Evolutionary conservation across 2,113 vertebrate genomes (phyloP), one percentile per base, ranked within the genome.

Genomic region (Mohoua ochrocephala): DNA sequence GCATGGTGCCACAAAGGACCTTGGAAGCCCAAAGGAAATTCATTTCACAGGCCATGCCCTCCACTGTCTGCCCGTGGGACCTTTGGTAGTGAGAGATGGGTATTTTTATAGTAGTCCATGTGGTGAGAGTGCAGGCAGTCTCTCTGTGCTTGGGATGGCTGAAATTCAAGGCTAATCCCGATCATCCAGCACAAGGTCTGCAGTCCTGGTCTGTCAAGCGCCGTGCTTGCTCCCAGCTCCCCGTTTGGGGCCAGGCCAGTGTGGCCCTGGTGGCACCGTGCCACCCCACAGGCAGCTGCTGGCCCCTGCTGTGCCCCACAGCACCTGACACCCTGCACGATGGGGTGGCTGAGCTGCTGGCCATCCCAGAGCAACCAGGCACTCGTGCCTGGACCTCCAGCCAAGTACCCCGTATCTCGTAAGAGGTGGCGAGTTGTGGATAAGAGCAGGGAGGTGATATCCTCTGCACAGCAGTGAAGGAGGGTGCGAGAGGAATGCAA

Each of bases 101-200:
- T 89, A 57, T 89, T 95, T 95, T 94, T 93, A 84, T 81, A 76
- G 28, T 52, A 89, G n/a, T 57, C 28, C 31, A n/a, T 1, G 6
- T 3, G 10, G 44, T 64, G n/a, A 74, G n/a, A 2, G 1, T 90
- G 42, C 17, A 37, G 41, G 42, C 26, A 79, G 31, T 65, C 26
- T 50, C 64, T 61, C 60, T 78, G 28, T 89, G 82, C 60, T 84
- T 63, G 82, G 42, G 27, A 75, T 7, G 10, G 61, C 65, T 95
- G 88, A 63, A 92, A 79, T 84, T 82, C 53, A 63, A 82, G 88
- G 78, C 42, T 87, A 93, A 84, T 93, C 82, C 61, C 0, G 0
- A 41, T 63, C 3, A 2, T 54, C 26, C 78, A 82, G 56, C 19
- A 31, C 42, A 44, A 70, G 45, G 11, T 77, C 64, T 89, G 81